These are phyloP conservation scores for Neuroscelio doddi DNA, from an alignment of 2,888 invertebrate genomes.

Conservation along the genomic window DNA sequence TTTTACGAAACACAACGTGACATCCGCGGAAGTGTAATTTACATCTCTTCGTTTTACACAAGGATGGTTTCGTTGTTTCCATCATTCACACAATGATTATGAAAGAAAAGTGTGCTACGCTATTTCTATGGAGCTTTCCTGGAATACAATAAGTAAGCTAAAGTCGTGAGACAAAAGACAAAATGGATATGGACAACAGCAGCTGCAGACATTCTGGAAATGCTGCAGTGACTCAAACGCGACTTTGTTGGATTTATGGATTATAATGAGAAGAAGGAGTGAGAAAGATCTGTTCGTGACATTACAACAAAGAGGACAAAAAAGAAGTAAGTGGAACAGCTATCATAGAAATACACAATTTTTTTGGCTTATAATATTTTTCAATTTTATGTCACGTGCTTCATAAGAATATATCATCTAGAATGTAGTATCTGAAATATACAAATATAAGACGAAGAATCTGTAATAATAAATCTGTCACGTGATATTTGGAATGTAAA, in stretches of 20 bases:
- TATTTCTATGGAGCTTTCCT: slow-evolving; percentile 43
- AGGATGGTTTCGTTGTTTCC: slow-evolving; percentile 37
- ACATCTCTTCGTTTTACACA: slow-evolving; percentile 39
- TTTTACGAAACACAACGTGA: slow-evolving; percentile 28
- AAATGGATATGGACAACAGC: slow-evolving; percentile 59
- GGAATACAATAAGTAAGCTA: slow-evolving; percentile 52
- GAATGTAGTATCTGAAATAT: no score
- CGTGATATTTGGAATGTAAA: no score
- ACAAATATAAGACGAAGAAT: no score
- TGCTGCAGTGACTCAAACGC: slow-evolving; percentile 54
- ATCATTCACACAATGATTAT: slow-evolving; percentile 43
- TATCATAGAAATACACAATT: slow-evolving; percentile 66
- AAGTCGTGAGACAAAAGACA: slow-evolving; percentile 59
- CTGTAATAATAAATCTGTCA: no score
- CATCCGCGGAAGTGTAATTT: slow-evolving; percentile 29
- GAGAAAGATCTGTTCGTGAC: slow-evolving; percentile 61
- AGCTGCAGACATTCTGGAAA: slow-evolving; percentile 48
- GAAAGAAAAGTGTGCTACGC: slow-evolving; percentile 40
- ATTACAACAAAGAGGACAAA: slow-evolving; percentile 65
- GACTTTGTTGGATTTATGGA: slow-evolving; percentile 69
- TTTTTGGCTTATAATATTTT: no score
- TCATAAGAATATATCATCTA: no score
- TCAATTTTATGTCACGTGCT: no score
- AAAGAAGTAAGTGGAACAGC: slow-evolving; percentile 64
- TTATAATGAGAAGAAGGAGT: slow-evolving; percentile 61